Evolutionary conservation across 2,888 invertebrate genomes (phyloP), one percentile per base, ranked within the genome.

Genomic region (Calameuta filiformis): DNA sequence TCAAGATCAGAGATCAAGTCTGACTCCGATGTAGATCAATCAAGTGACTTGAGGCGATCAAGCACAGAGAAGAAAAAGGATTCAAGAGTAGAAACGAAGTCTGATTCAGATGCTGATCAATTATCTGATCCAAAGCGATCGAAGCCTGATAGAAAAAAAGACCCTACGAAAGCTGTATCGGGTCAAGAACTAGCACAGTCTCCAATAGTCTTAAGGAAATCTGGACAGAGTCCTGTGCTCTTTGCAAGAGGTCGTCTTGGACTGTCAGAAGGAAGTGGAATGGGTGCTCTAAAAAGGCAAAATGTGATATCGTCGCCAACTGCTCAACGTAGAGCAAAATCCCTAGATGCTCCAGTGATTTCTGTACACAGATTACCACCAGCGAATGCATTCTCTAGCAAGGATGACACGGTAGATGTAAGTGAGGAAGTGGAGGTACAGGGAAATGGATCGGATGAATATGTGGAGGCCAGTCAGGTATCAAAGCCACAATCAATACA

Each of bases 361-460:
- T 95, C 96, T 33, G 92, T 97, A 40, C 96, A 95, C 90, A 93
- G 95, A 86, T 91, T 97, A 71, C 97, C 97, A 30, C 95, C 96
- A 11, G 95, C 96, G 91, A 96, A 97, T 91, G 96, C 97, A 0
- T 97, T 97, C 90, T 97, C 97, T 2, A 96, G 97, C 35, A 97
- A 97, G 92, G 97, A 97, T 89, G 97, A 97, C 89, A 97, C 97
- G 0, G 95, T 97, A 0, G 97, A 95, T 84, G 94, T 95, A 85
- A 94, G 94, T 79, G 96, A 96, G 83, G 95, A 95, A 89, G 81
- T 79, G 23, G 86, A 87, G 69, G 85, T 84, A 12, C 82, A 82
- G 76, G 85, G 93, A 94, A 80, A 94, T 94, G 84, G 94, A 94
- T 68, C 94, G 93, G 0, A 93, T 93, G 88, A 94, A 93, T 56